Evolutionary conservation across 2,888 invertebrate species (phyloP).

Genomic region (Lobophora halterata): DNA sequence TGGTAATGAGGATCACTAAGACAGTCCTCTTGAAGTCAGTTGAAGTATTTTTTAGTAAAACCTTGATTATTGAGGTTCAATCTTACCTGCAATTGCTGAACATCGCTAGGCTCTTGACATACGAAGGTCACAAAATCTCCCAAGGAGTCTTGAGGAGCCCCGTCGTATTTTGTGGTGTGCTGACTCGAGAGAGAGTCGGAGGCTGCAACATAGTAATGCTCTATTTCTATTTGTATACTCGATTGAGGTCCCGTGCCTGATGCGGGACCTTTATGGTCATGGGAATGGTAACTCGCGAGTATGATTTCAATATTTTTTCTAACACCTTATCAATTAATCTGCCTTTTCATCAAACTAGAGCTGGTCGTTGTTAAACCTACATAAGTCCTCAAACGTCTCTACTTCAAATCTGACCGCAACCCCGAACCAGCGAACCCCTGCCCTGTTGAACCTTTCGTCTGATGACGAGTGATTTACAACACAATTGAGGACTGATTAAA

Average conservation of each 20-base stretch:
- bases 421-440: too few relatives aligned
- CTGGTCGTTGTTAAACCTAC: too few relatives aligned
- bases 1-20: background rate
- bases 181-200: constrained; percentile 62
- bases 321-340: too few relatives aligned
- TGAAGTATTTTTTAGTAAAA: too few relatives aligned
- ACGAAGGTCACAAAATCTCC: constrained; percentile 98
- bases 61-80: background rate
- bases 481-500: too few relatives aligned
- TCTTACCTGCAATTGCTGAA: constrained; percentile 85
- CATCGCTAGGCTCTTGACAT: constrained; percentile 93
- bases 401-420: too few relatives aligned
- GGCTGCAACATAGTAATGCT: constrained; percentile 40
- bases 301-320: constrained; percentile 10
- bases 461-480: too few relatives aligned
- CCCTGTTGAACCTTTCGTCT: too few relatives aligned
- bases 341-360: too few relatives aligned
- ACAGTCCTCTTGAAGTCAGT: background rate
- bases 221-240: constrained; percentile 19
- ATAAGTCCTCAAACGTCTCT: too few relatives aligned
- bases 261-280: constrained; percentile 26
- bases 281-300: constrained; percentile 23
- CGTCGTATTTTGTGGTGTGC: constrained; percentile 80
- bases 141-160: constrained; percentile 91
- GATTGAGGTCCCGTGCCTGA: constrained; percentile 19